A percentile compares a stretch with the other conserved stretches of the same genome.
These are phyloP conservation scores for Ectropis crepuscularia DNA, from an alignment of 2,888 invertebrate species.

Conservation along the genomic window DNA sequence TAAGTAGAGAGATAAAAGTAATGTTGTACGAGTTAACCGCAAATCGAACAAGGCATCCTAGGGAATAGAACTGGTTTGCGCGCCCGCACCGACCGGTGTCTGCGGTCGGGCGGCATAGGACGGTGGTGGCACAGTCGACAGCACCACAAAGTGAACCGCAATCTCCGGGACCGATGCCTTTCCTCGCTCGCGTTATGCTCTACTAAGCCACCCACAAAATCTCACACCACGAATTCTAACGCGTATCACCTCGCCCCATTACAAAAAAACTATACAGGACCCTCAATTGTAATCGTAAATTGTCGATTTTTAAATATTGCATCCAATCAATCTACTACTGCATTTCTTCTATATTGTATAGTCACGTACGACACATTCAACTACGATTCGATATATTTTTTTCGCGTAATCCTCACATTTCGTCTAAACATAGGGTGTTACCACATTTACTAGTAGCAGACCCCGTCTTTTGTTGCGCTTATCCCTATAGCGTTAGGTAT, in stretches of 20 bases:
- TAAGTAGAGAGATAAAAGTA: slow-evolving; percentile 30
- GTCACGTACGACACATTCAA: slow-evolving; percentile 70
- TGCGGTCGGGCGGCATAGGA: slow-evolving; percentile 71
- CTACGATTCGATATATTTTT: slow-evolving; percentile 33
- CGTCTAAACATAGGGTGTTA: too few relatives aligned
- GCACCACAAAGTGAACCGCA: slow-evolving; percentile 73
- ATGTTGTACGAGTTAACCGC: slow-evolving; percentile 39
- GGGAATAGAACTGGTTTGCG: slow-evolving; percentile 70
- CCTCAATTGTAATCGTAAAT: slow-evolving; percentile 65
- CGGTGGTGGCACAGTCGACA: slow-evolving; percentile 65
- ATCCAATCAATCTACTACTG: slow-evolving; percentile 49
- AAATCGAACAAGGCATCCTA: slow-evolving; percentile 45
- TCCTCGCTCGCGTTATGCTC: slow-evolving; percentile 39
- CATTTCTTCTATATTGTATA: slow-evolving; percentile 57
- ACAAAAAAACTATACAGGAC: slow-evolving; percentile 64
- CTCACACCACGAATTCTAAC: slow-evolving; percentile 57
- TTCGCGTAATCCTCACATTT: too few relatives aligned
- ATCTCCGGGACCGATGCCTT: slow-evolving; percentile 44
- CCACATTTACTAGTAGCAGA: too few relatives aligned
- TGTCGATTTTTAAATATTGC: slow-evolving; percentile 62
- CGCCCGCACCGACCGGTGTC: slow-evolving; percentile 61
- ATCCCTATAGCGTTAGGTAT: too few relatives aligned
- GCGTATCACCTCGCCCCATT: slow-evolving; percentile 46
- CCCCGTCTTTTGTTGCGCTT: too few relatives aligned
- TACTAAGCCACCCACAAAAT: slow-evolving; percentile 54